Evolutionary conservation across 2,888 invertebrate genomes (phyloP).

Genomic region (Villa cingulata): DNA sequence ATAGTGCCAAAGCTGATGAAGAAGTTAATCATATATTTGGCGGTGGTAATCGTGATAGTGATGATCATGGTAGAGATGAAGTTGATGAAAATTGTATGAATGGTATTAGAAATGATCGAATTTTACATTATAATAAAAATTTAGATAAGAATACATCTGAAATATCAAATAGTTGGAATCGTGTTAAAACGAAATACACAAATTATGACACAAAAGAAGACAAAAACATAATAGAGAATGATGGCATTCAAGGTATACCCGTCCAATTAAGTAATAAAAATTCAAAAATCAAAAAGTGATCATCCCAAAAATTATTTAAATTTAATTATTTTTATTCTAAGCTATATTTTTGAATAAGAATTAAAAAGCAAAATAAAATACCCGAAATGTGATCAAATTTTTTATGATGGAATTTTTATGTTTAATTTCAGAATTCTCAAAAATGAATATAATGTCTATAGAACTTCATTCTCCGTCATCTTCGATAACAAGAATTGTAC

Average conservation of each 20-base stretch:
- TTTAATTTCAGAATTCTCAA: slow-evolving; percentile 26
- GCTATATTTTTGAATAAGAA: not conserved
- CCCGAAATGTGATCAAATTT: too few species aligned
- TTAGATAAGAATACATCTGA: slow-evolving; percentile 26
- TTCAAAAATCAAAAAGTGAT: not conserved
- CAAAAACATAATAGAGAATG: not conserved
- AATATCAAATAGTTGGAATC: slow-evolving; percentile 44
- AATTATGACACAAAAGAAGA: slow-evolving; percentile 12
- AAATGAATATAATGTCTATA: slow-evolving; percentile 34
- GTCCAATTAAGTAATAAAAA: not conserved
- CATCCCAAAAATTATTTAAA: slow-evolving; percentile 2
- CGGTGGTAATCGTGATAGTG: slow-evolving; percentile 19
- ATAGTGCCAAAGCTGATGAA: slow-evolving; percentile 42
- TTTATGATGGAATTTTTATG: too few species aligned
- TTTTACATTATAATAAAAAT: too few species aligned
- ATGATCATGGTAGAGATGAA: slow-evolving; percentile 10
- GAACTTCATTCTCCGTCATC: slow-evolving; percentile 22
- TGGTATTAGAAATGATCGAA: not conserved
- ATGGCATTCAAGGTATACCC: too few species aligned
- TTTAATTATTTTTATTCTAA: not conserved
- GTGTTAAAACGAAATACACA: slow-evolving; percentile 36
- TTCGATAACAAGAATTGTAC: slow-evolving; percentile 11
- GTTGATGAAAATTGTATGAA: not conserved
- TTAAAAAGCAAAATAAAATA: not conserved
- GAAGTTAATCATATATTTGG: slow-evolving; percentile 41